A percentile compares a stretch with the other conserved stretches of the same genome.
Evolutionary conservation across 2,113 vertebrate species (phyloP).

Genomic region (Callospermophilus lateralis): DNA sequence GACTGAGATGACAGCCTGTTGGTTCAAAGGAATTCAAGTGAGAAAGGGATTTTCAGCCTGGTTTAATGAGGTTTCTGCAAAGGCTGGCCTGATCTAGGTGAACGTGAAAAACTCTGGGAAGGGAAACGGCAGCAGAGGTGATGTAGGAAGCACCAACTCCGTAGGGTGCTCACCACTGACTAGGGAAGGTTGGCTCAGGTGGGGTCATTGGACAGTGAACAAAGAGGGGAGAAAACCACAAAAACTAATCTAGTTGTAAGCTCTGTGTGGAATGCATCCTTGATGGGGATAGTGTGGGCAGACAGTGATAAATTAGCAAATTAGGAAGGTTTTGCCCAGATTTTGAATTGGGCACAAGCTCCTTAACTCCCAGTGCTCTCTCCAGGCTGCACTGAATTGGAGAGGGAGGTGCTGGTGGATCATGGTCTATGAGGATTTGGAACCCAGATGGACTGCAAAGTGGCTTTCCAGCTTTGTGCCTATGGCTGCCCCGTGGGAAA

Average conservation of each 20-base stretch:
- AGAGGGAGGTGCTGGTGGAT: neutral
- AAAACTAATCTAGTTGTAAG: neutral
- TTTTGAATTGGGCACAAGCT: neutral
- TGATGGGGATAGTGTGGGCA: neutral
- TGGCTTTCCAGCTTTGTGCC: neutral
- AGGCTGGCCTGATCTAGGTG: neutral
- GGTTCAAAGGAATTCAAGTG: slow-evolving; percentile 35
- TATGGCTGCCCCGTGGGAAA: accelerated
- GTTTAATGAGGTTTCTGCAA: neutral
- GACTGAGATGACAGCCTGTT: neutral
- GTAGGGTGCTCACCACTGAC: neutral
- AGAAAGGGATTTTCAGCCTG: slow-evolving; percentile 36
- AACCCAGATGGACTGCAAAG: neutral
- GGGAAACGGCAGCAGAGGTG: neutral
- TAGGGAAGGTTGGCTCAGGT: neutral
- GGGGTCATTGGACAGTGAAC: neutral
- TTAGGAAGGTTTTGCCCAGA: neutral
- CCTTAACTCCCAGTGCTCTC: neutral
- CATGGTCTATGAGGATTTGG: neutral
- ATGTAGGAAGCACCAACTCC: neutral
- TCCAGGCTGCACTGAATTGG: neutral
- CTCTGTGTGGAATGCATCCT: neutral
- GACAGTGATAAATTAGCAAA: neutral
- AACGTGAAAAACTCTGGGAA: neutral
- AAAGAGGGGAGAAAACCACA: neutral